Base-by-base conservation (phyloP, 2,113 vertebrate genomes). In the Crotalus tigris region DNA sequence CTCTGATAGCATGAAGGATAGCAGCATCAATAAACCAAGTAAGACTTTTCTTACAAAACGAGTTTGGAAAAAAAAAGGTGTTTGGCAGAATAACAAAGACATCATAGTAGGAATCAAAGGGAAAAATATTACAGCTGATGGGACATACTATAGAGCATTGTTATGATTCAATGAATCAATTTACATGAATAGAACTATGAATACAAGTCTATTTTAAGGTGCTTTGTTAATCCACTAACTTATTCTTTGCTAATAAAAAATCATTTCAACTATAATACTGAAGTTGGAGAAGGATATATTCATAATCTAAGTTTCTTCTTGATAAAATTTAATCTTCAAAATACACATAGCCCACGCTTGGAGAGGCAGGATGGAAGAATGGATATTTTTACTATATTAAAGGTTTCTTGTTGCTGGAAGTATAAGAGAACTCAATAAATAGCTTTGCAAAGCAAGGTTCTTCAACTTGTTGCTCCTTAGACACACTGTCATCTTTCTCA, bases 81-180 rank as follows among this genome's bases (percentile, higher is more conserved):
- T 46, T 87, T 91, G 46, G 81, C 54, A 87, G 39, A 23, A 53
- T 92, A 93, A 94, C 53, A 94, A 96, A 92, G 44, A 90, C 91
- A 3, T 13, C 58, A 64, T 53, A 61, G 53, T 3, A 89, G 85
- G 2, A 13, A 5, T 86, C 87, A 93, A 54, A 85, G n/a, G 51
- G 81, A 15, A 58, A 94, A 94, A 92, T n/a, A 2, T 89, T 51
- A 51, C 49, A 90, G 91, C 92, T 49, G 3, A 54, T 93, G 46
- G 23, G 85, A 85, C 89, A 75, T 85, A 88, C 54, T 91, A 85
- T 49, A 91, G 93, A 95, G 51, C 92, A 51, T 11, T 90, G 23
- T 64, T 88, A 92, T 26, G 24, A 55, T 17, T 88, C 85, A 91
- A 54, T 91, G 93, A 92, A 57, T 92, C 92, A 53, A 53, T 53